A percentile compares a stretch with the other conserved stretches of the same genome.
Evolutionary conservation across 2,888 invertebrate genomes (phyloP).

Genomic region (Orthonychiurus folsomi): DNA sequence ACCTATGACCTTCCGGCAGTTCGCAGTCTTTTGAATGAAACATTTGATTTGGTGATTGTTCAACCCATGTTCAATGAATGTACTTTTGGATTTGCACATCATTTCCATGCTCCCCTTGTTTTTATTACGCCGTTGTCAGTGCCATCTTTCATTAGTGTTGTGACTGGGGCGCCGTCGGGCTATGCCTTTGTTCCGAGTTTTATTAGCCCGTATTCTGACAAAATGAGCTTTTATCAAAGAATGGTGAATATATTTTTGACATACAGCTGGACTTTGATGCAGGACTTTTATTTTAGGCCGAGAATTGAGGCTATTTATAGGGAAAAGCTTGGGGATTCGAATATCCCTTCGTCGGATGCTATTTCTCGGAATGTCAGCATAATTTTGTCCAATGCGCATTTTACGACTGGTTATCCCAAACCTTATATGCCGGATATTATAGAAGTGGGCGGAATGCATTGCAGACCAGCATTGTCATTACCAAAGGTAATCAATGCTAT

Average conservation of each 20-base stretch:
- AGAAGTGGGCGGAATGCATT: conserved; percentile 10
- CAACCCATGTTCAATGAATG: conserved; percentile 19
- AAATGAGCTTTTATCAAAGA: conserved; percentile 6
- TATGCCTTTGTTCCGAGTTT: conserved; percentile 19
- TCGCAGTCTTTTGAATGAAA: conserved; percentile 13
- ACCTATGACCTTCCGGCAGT: conserved; percentile 15
- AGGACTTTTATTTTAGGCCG: not conserved
- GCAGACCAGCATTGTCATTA: conserved; percentile 16
- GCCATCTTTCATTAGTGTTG: not conserved
- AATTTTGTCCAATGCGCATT: conserved; percentile 3
- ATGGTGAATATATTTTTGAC: not conserved
- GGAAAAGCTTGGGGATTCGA: not conserved
- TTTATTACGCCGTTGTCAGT: conserved; percentile 10
- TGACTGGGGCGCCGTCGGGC: conserved; percentile 13
- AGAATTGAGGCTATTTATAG: not conserved
- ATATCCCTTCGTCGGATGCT: conserved; percentile 4
- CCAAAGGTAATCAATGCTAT: too few species aligned
- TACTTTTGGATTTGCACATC: conserved; percentile 19
- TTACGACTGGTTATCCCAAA: not conserved
- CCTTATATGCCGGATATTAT: conserved; percentile 4
- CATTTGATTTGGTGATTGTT: conserved; percentile 20
- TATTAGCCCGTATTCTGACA: not conserved
- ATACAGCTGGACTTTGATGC: not conserved
- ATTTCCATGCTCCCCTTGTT: conserved; percentile 15
- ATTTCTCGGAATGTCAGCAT: not conserved